Evolutionary conservation across 2,113 vertebrate species (phyloP), one percentile per base, ranked within the genome.

Genomic region (Pygoscelis antarcticus): DNA sequence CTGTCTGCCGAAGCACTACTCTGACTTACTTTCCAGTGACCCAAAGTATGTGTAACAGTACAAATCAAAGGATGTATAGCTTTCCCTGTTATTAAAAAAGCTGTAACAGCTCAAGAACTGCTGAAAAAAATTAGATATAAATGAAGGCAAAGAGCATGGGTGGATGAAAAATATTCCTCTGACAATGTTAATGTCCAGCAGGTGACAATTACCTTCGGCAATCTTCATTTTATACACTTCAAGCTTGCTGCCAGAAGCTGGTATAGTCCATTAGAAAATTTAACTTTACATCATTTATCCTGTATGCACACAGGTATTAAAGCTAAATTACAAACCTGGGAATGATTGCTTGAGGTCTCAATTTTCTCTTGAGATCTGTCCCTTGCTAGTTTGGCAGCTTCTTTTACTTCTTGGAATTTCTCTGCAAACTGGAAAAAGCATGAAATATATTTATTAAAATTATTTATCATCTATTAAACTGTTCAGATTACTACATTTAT

Each of bases 321-420:
- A 92, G 38, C 90, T 87, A 90, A 81, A 81, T 30, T 34, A 96
- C 98, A 97, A 98, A 99, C 99, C 97, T 99, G 99, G 55, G 99
- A 99, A 97, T 99, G 98, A 95, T 99, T 98, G 90, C 99, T 99
- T 23, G 99, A 97, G 5, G 98, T 99, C 88, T 99, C 99, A 20
- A 89, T 98, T 98, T 99, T 99, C 96, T 99, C 99, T 97, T 99
- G 99, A 84, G 99, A 99, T 96, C 99, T 99, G 91, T 99, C 99
- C 97, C 99, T 98, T 51, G 99, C 99, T 30, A 99, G 95, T 91
- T 98, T 99, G 69, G 99, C 99, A 20, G 99, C 99, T 91, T 99
- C 99, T 97, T 99, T 99, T 27, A 99, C 99, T 88, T 99, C 99
- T 97, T 98, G 99, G 97, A 99, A 99, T 96, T 99, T 99, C 96